Percentiles rank a stretch among this genome's conserved stretches.
phyloP scores from a whole-genome alignment of 1,140 invertebrate species.

The Druon quercuslanigerum region DNA sequence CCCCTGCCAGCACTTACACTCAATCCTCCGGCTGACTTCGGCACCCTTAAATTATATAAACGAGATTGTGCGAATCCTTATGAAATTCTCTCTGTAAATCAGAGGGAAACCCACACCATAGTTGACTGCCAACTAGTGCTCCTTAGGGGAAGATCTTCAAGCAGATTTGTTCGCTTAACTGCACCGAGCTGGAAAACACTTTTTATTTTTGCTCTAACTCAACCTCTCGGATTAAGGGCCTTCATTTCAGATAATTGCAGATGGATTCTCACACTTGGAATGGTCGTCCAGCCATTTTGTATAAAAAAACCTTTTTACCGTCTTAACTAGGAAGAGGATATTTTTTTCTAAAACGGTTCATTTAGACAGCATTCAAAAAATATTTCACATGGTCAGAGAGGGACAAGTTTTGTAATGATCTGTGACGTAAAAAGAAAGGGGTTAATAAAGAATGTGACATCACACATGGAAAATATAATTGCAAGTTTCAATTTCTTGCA shows the following conservation, averaged over 20 bases:
- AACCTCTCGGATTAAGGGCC: slow-evolving; percentile 1
- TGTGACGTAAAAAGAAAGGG: too few relatives aligned
- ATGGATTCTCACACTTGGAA: background rate
- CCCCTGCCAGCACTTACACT: background rate
- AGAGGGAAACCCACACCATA: background rate
- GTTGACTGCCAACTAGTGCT: background rate
- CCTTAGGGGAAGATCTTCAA: background rate
- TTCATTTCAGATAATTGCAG: background rate
- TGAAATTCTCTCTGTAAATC: slow-evolving; percentile 4
- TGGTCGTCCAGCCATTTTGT: background rate
- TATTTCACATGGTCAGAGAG: too few relatives aligned
- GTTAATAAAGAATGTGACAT: too few relatives aligned
- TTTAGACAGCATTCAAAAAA: too few relatives aligned
- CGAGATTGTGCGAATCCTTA: slow-evolving; percentile 17
- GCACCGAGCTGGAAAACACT: background rate
- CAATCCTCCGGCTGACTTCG: slow-evolving; percentile 3
- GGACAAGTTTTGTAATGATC: too few relatives aligned
- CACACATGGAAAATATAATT: too few relatives aligned
- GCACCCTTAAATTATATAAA: slow-evolving; percentile 26
- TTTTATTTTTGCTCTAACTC: background rate
- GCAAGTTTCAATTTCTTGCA: too few relatives aligned
- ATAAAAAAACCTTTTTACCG: background rate
- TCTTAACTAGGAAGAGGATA: too few relatives aligned
- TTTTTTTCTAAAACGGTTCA: background rate
- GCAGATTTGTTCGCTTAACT: slow-evolving; percentile 13